A percentile compares a stretch with the other conserved stretches of the same genome.
phyloP scores from a whole-genome alignment of 2,113 vertebrate genomes.

The Siniperca knerii region DNA sequence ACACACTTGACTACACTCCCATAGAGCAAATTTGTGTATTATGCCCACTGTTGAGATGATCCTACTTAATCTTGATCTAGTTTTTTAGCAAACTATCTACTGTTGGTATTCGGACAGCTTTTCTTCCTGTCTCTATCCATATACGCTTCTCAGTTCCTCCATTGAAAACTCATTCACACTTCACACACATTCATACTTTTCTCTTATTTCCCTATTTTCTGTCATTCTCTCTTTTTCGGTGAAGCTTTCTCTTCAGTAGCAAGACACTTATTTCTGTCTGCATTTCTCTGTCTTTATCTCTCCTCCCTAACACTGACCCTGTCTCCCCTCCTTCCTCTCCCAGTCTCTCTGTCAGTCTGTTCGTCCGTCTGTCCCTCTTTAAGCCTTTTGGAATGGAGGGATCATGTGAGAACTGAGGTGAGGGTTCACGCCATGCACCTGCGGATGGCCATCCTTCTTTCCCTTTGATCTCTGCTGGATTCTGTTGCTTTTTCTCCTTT shows the following conservation, averaged over 20 bases:
- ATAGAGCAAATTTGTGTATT: background rate
- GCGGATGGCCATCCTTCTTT: conserved; percentile 38
- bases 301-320: conserved; percentile 17
- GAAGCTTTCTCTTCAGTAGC: conserved; percentile 5
- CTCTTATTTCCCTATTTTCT: background rate
- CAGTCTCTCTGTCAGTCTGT: background rate
- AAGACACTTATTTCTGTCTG: background rate
- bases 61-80: background rate
- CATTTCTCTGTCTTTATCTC: conserved; percentile 2
- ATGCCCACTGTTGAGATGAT: background rate
- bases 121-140: background rate
- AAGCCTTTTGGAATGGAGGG: conserved; percentile 45
- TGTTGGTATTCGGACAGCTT: background rate
- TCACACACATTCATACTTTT: background rate
- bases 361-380: conserved; percentile 19
- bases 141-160: background rate
- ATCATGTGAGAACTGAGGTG: conserved; percentile 72
- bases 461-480: conserved; percentile 73
- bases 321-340: conserved; percentile 3
- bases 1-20: background rate
- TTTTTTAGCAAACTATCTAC: background rate
- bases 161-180: background rate
- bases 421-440: conserved; percentile 64
- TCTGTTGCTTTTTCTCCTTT: conserved; percentile 27
- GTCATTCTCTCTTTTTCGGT: background rate